A percentile compares a stretch with the other conserved stretches of the same genome.
Conservation (phyloP, 2,888 invertebrate genomes). For the Myopa tessellatipennis region DNA sequence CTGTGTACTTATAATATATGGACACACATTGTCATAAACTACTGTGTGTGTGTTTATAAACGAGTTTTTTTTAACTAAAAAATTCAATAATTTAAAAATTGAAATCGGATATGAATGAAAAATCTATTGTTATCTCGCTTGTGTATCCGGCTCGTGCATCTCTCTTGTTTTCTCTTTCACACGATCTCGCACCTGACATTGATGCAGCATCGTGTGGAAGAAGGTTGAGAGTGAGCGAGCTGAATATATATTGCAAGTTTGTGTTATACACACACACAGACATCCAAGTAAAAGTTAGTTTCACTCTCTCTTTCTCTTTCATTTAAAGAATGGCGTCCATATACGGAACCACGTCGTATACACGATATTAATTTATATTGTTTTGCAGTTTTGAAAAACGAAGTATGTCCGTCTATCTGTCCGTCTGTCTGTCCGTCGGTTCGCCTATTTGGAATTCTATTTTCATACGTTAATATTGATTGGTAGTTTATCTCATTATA, state of each 20-base stretch:
- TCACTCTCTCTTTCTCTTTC: background rate
- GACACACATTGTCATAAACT: background rate
- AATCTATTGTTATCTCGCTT: slow-evolving; percentile 6
- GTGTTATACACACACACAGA: background rate
- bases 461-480: background rate
- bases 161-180: background rate
- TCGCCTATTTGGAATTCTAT: slow-evolving; percentile 29
- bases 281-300: background rate
- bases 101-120: slow-evolving; percentile 33
- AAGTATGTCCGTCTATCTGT: too few relatives aligned
- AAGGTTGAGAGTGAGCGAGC: background rate
- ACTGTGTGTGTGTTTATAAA: too few relatives aligned
- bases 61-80: background rate
- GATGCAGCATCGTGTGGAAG: background rate
- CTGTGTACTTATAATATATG: background rate
- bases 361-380: slow-evolving; percentile 5
- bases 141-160: background rate
- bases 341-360: slow-evolving; percentile 32
- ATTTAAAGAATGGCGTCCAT: slow-evolving; percentile 6
- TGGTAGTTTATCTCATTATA: too few relatives aligned
- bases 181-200: slow-evolving; percentile 12
- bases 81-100: background rate
- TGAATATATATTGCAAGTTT: background rate
- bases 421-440: background rate
- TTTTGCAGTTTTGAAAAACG: background rate